Evolutionary conservation across 2,888 invertebrate genomes (phyloP), one percentile per base, ranked within the genome.

Genomic region (Nycteola revayana): DNA sequence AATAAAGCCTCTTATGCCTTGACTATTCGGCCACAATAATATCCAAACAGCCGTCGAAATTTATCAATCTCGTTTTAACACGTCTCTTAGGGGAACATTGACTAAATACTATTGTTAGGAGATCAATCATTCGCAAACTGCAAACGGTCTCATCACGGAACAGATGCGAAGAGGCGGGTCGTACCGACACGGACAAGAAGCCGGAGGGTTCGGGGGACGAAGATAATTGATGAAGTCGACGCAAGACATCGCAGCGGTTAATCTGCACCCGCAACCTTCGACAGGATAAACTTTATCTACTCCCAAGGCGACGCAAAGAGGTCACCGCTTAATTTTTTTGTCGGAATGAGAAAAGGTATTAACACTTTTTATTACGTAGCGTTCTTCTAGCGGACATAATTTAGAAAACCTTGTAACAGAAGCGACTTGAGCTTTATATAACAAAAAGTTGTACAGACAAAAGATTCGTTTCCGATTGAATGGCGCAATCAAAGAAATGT

Each of bases 141-240:
- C 51, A 54, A 60, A 57, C 49, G 42, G 41, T 50, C 39, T 50
- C 49, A 49, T 49, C 48, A 46, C 36, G 42, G 42, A 38, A 45
- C 58, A 48, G 58, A 49, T 59, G 46, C 38, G 39, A 45, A 45
- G 57, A 66, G 69, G 72, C 66, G 66, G 65, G 65, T 64, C 58
- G 47, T 49, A 25, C 34, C 43, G 39, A 59, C 46, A 60, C 7
- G 57, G 52, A 57, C 54, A 41, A 59, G 49, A 36, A 43, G 54
- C 37, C 36, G 28, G 34, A 33, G 32, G 35, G 35, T 32, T 34
- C 35, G 48, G 49, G 54, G 58, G 52, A 36, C 54, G 42, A 55
- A 63, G 66, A 72, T 81, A 82, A 82, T 82, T 81, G 80, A 82
- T 82, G 82, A 75, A 78, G 67, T 68, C 71, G 65, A 71, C 75